Conservation (phyloP, 2,113 vertebrate species). For the Xenus cinereus region DNA sequence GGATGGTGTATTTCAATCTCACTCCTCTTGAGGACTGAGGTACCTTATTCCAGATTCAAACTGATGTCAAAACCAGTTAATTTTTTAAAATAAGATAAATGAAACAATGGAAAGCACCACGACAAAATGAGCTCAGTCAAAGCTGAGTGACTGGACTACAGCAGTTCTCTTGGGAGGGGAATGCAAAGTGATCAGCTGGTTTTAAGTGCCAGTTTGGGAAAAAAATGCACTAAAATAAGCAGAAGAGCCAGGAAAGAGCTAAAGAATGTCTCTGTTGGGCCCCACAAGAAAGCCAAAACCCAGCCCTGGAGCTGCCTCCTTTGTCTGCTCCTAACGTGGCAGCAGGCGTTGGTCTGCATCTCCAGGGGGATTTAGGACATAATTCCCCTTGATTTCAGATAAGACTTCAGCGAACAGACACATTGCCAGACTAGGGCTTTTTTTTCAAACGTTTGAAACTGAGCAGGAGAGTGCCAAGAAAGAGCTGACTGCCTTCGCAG, state of each 20-base stretch:
- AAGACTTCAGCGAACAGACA: not conserved
- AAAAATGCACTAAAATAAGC: conserved; percentile 6
- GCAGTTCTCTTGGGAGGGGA: not conserved
- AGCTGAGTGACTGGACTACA: not conserved
- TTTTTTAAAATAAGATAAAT: not conserved
- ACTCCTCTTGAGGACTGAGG: not conserved
- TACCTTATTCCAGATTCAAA: not conserved
- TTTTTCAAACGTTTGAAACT: not conserved
- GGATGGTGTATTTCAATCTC: not conserved
- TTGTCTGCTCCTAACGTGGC: not conserved
- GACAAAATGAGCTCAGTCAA: not conserved
- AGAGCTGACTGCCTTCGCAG: not conserved
- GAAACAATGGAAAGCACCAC: not conserved
- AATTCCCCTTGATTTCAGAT: conserved; percentile 24
- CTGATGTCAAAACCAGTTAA: not conserved
- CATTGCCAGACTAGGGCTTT: not conserved
- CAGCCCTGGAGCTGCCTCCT: not conserved
- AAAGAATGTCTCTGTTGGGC: not conserved
- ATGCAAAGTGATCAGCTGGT: not conserved
- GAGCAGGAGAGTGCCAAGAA: not conserved
- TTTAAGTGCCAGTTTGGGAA: not conserved
- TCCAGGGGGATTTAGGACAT: not conserved
- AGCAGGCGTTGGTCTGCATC: not conserved
- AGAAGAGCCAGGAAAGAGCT: conserved; percentile 2
- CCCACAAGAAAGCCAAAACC: not conserved